Conservation (phyloP, 2,113 vertebrate genomes). For the Syngnathus floridae region DNA sequence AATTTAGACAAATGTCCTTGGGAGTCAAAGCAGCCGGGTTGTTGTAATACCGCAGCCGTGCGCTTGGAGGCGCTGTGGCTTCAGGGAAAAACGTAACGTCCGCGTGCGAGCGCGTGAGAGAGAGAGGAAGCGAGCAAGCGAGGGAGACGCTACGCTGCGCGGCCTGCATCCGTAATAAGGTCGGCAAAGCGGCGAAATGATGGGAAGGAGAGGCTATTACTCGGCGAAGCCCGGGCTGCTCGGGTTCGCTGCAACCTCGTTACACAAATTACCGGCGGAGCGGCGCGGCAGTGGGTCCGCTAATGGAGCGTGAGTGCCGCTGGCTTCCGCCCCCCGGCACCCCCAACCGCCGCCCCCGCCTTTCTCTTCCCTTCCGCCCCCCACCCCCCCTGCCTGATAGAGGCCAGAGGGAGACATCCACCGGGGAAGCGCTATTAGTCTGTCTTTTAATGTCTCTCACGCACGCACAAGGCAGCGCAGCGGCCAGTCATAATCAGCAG, state of each 20-base stretch:
- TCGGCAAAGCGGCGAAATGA: conserved; percentile 25
- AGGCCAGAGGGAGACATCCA: conserved; percentile 55
- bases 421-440: conserved; percentile 62
- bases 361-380: conserved; percentile 5
- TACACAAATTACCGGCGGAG: conserved; percentile 70
- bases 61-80: conserved; percentile 57
- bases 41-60: not conserved
- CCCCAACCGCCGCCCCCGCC: not conserved
- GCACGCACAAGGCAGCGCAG: conserved; percentile 26
- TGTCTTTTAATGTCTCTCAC: conserved; percentile 1
- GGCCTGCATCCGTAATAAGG: conserved; percentile 32
- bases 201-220: conserved; percentile 36
- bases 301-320: conserved; percentile 68
- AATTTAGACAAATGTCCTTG: not conserved
- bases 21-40: not conserved
- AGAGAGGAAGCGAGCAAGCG: not conserved
- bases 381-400: conserved; percentile 38
- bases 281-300: conserved; percentile 63
- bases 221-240: conserved; percentile 45
- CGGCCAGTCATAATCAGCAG: not conserved
- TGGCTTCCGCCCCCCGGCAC: conserved; percentile 33
- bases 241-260: conserved; percentile 60
- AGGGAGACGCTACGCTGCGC: conserved; percentile 1
- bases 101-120: not conserved
- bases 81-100: conserved; percentile 48